Evolutionary conservation across 2,888 invertebrate genomes (phyloP).

Genomic region (Eupithecia insigniata): DNA sequence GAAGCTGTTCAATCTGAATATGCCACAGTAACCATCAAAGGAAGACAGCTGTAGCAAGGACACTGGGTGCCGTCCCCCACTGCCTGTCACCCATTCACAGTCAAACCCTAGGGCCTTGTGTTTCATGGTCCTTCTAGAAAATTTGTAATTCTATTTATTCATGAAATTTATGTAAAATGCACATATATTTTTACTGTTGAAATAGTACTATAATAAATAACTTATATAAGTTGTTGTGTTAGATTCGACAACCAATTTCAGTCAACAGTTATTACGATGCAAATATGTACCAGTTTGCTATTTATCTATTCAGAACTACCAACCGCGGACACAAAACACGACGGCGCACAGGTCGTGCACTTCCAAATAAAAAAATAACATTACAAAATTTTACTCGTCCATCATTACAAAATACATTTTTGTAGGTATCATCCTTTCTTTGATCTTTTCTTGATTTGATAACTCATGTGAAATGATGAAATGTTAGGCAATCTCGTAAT

Average conservation of each 20-base stretch:
- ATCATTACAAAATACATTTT: background rate
- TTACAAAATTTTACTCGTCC: too few relatives aligned
- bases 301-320: background rate
- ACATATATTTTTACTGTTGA: background rate
- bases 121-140: conserved; percentile 60
- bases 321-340: too few relatives aligned
- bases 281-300: background rate
- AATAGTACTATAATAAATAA: background rate
- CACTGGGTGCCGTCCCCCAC: conserved; percentile 85
- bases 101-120: conserved; percentile 88
- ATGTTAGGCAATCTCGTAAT: background rate
- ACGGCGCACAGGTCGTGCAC: too few relatives aligned
- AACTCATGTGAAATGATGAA: background rate
- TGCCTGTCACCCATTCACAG: conserved; percentile 90
- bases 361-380: too few relatives aligned
- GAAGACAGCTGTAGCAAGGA: conserved; percentile 90
- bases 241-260: background rate
- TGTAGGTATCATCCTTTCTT: background rate
- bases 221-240: too few relatives aligned
- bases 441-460: background rate
- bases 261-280: background rate
- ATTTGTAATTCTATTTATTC: background rate
- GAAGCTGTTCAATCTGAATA: conserved; percentile 86
- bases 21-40: conserved; percentile 86
- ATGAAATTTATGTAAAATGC: background rate